Percentiles rank a stretch among this genome's conserved stretches.
Evolutionary conservation across 2,113 vertebrate genomes (phyloP).

Genomic region (Ammodytes marinus): DNA sequence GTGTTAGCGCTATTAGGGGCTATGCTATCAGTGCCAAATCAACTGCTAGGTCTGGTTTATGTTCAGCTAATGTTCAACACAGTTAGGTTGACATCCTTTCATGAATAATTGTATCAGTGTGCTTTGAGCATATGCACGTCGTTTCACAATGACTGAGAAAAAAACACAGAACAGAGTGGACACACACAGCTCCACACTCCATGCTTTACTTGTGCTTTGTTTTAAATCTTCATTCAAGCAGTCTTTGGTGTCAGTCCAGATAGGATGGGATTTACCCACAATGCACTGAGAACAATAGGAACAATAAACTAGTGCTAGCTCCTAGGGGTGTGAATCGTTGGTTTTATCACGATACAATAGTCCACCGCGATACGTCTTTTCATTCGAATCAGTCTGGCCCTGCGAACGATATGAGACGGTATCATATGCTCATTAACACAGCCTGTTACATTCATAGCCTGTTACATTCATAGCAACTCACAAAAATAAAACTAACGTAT

Average conservation of each 20-base stretch:
- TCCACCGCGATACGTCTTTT: no score
- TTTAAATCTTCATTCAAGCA: no score
- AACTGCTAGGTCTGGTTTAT: not conserved
- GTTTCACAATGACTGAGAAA: not conserved
- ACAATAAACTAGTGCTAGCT: not conserved
- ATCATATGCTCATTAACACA: no score
- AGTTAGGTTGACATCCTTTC: not conserved
- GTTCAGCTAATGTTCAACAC: not conserved
- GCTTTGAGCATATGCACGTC: not conserved
- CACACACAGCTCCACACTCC: not conserved
- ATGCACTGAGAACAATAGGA: not conserved
- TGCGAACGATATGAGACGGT: no score
- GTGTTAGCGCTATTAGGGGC: not conserved
- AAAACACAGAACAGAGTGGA: not conserved
- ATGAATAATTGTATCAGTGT: not conserved
- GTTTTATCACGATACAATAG: no score
- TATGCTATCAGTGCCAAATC: not conserved
- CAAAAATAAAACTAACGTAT: no score
- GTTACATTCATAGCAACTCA: no score
- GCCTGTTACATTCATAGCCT: no score
- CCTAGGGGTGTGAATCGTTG: no score
- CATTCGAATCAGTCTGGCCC: no score
- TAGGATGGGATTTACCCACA: not conserved
- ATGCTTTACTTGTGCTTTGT: no score
- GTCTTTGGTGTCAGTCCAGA: not conserved